Conservation (phyloP, 23 tunicate genomes). For the Halocynthia roretzi region DNA sequence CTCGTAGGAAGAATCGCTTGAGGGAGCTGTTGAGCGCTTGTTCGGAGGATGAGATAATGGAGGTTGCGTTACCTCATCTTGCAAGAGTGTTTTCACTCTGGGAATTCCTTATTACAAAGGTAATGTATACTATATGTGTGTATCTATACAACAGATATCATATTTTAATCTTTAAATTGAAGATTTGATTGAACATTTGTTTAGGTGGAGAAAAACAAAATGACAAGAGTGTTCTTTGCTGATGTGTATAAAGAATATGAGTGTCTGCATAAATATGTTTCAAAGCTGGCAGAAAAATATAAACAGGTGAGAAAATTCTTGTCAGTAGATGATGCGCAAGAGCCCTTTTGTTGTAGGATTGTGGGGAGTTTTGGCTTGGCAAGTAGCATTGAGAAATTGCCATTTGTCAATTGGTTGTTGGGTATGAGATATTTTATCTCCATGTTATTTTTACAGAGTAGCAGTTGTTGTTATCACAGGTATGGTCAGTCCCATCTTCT, state of each 20-base stretch:
- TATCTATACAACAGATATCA: not conserved
- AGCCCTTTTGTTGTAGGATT: constrained; percentile 3
- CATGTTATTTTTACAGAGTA: no score
- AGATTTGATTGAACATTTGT: not conserved
- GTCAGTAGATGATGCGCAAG: not conserved
- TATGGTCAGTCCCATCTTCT: no score
- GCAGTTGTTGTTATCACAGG: no score
- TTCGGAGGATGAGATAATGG: constrained; percentile 84
- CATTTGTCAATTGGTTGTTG: no score
- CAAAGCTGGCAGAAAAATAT: constrained; percentile 72
- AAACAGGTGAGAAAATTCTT: constrained; percentile 15
- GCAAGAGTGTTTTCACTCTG: constrained; percentile 90
- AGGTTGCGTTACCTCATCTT: constrained; percentile 88
- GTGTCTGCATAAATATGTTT: constrained; percentile 64
- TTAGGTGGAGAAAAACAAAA: constrained; percentile 84
- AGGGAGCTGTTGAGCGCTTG: constrained; percentile 76
- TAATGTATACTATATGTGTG: constrained; percentile 3
- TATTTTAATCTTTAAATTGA: not conserved
- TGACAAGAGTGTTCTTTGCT: constrained; percentile 93
- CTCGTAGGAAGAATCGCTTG: constrained; percentile 77
- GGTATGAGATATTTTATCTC: no score
- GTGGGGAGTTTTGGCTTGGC: not conserved
- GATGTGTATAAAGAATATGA: constrained; percentile 96
- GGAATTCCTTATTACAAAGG: constrained; percentile 90
- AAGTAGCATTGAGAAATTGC: no score